Evolutionary conservation across 2,888 invertebrate genomes (phyloP).

Genomic region (Eristalis tenax): DNA sequence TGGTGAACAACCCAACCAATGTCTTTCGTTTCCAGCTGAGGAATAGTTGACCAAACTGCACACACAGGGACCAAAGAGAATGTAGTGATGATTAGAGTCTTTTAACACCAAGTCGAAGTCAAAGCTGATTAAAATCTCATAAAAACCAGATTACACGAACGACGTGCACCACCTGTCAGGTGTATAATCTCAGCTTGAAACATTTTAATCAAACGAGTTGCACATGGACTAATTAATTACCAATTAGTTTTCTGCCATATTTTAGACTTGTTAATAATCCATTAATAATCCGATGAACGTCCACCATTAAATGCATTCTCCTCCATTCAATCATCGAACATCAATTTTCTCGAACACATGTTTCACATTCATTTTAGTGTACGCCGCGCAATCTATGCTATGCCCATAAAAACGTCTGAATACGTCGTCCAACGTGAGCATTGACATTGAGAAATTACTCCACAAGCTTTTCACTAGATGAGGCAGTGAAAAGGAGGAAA

Average conservation of each 20-base stretch:
- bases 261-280: slow-evolving; percentile 43
- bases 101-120: neutral
- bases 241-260: slow-evolving; percentile 37
- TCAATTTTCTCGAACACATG: slow-evolving; percentile 15
- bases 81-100: neutral
- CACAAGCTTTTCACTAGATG: slow-evolving; percentile 47
- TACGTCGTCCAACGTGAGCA: slow-evolving; percentile 44
- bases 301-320: slow-evolving; percentile 25
- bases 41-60: no score
- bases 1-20: no score
- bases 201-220: slow-evolving; percentile 10
- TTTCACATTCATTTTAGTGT: neutral
- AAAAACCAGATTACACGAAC: neutral
- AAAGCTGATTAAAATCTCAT: neutral
- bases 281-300: slow-evolving; percentile 37
- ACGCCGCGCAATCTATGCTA: neutral
- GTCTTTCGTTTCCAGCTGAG: no score
- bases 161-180: neutral
- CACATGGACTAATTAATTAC: slow-evolving; percentile 1
- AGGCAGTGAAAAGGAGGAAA: slow-evolving; percentile 5
- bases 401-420: slow-evolving; percentile 6
- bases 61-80: neutral
- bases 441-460: slow-evolving; percentile 57
- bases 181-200: neutral
- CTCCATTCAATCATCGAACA: neutral